These are phyloP conservation scores for Palythoa grandiflora DNA, from an alignment of 92 coral and sea anemone genomes.

Conservation along the genomic window DNA sequence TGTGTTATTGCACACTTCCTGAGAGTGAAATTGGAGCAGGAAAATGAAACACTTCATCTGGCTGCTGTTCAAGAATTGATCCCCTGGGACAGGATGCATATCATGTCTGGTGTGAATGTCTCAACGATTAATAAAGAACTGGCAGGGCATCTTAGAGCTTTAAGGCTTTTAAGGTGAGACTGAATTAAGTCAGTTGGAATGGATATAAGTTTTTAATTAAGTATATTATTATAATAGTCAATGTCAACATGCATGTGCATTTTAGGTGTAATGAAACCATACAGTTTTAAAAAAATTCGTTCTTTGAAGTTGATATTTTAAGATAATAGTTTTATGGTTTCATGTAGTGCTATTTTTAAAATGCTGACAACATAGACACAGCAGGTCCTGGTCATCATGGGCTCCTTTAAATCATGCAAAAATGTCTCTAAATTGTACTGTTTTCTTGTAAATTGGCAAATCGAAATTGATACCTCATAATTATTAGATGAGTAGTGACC, in stretches of 20 bases:
- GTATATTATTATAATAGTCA: background rate
- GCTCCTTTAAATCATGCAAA: slow-evolving; percentile 3
- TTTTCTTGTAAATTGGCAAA: slow-evolving; percentile 5
- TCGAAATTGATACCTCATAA: background rate
- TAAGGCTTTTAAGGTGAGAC: background rate
- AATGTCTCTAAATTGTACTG: background rate
- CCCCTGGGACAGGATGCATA: too few species aligned
- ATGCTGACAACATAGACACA: background rate
- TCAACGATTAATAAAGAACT: slow-evolving; percentile 27
- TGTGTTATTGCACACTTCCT: background rate
- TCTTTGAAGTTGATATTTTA: background rate
- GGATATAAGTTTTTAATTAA: background rate
- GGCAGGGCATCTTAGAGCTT: slow-evolving; percentile 11
- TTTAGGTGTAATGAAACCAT: background rate
- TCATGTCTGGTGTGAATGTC: slow-evolving; percentile 22
- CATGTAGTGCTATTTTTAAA: background rate
- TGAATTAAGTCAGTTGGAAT: background rate
- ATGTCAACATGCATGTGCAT: slow-evolving; percentile 5
- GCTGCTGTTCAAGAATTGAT: slow-evolving; percentile 29
- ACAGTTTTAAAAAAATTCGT: background rate
- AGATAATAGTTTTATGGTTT: background rate
- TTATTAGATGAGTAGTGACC: background rate
- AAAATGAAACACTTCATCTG: background rate
- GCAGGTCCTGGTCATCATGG: background rate
- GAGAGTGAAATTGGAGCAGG: slow-evolving; percentile 6